A percentile compares a stretch with the other conserved stretches of the same genome.
phyloP scores from a whole-genome alignment of 2,888 invertebrate genomes.

The Plebejus anna region DNA sequence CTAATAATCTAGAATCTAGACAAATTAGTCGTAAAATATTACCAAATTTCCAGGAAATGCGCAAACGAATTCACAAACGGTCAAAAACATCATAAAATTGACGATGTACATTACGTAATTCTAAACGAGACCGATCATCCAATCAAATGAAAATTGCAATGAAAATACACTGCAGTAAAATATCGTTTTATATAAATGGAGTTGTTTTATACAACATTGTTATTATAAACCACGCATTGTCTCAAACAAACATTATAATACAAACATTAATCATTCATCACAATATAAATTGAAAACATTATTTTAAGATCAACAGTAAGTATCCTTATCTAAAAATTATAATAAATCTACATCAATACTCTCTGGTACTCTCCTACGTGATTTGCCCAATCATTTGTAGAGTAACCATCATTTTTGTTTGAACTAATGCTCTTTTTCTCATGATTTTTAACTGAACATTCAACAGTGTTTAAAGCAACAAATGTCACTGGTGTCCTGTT shows the following conservation, averaged over 20 bases:
- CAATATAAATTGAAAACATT: neutral
- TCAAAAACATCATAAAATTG: neutral
- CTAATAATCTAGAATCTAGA: neutral
- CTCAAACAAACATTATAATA: neutral
- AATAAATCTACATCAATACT: conserved; percentile 20
- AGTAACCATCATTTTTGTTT: neutral
- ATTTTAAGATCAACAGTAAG: neutral
- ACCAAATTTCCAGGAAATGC: conserved; percentile 14
- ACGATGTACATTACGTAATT: conserved; percentile 1
- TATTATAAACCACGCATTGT: conserved; percentile 7
- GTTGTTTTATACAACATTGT: neutral
- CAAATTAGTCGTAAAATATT: conserved; percentile 1
- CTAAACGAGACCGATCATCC: neutral
- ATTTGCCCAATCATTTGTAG: conserved; percentile 22
- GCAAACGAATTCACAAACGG: neutral
- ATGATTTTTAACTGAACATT: too few species aligned
- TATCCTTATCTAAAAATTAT: conserved; percentile 23
- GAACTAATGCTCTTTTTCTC: too few species aligned
- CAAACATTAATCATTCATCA: conserved; percentile 1
- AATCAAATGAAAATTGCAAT: neutral
- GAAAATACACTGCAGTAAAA: neutral
- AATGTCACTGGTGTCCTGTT: too few species aligned
- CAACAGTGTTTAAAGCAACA: too few species aligned
- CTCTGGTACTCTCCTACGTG: conserved; percentile 15
- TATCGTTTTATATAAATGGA: neutral